Base-by-base conservation (phyloP, 2,797 vertebrate genomes). In the Coregonus suidteri region DNA sequence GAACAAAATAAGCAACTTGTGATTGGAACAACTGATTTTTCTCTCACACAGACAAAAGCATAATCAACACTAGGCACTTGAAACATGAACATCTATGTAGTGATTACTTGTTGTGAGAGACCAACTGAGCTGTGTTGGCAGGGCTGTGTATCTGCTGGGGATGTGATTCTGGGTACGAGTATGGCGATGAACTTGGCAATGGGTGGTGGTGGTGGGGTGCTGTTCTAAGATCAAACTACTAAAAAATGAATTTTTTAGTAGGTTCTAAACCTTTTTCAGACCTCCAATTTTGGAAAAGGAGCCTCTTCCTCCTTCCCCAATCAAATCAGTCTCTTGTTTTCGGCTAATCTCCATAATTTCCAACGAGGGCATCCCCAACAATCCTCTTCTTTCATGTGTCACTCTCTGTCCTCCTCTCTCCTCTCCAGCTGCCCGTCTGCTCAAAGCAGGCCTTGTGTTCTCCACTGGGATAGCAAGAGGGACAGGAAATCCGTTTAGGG, bases 401-500 rank as follows among this genome's bases (percentile, higher is more conserved):
- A 14, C 9, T 35, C 41, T 30, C 70, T 71, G 20, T 20, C 47
- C 15, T 59, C 31, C 31, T 34, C 53, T 34, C 71, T 16, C 71
- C 53, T 18, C 71, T 73, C 72, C 72, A 73, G 72, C 53, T 73
- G 72, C 7, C 25, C 52, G 16, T 30, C 30, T 51, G n/a, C 31
- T 73, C 53, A 73, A 73, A 73, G 72, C 72, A 30, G 7, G 30
- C 53, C 31, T 59, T 73, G 72, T 73, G 30, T 52, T 35, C 31
- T 20, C 6, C 53, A 11, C 71, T 34, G 51, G 52, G 51, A 71
- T 25, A 72, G 51, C 11, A 15, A 34, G 47, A 64, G 59, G 74
- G 31, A 72, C 74, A 78, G 80, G 77, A 82, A 78, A 64, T 72
- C 70, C 68, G 77, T 75, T 82, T 59, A 52, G 74, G 77, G 73